Evolutionary conservation across 37 sponge, comb jelly and placozoan species (phyloP).

Genomic region (Geodia barretti): DNA sequence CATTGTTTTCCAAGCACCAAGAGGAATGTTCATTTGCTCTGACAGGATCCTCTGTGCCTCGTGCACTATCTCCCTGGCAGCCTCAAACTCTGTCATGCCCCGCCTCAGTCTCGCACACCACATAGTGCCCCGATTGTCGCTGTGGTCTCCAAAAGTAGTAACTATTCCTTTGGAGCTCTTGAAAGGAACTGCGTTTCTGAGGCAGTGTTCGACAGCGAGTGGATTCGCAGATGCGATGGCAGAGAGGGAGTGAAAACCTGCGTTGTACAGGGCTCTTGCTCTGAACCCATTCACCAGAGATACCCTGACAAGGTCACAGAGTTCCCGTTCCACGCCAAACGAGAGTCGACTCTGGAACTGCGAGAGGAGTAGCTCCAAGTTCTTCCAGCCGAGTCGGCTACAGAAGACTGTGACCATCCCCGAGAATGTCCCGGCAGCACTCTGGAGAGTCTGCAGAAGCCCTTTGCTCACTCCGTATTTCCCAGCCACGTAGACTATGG

Average conservation of each 20-base stretch:
- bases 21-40: slow-evolving; percentile 51
- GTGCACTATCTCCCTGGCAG: slow-evolving; percentile 70
- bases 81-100: slow-evolving; percentile 80
- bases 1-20: slow-evolving; percentile 43
- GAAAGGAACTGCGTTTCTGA: slow-evolving; percentile 89
- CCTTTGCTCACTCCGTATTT: slow-evolving; percentile 88
- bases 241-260: slow-evolving; percentile 85
- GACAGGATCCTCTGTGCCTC: slow-evolving; percentile 83
- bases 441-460: slow-evolving; percentile 92
- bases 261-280: slow-evolving; percentile 93
- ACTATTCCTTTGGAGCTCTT: slow-evolving; percentile 48
- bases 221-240: slow-evolving; percentile 84
- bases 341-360: slow-evolving; percentile 93
- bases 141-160: background rate
- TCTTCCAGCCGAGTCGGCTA: slow-evolving; percentile 83
- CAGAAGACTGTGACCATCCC: slow-evolving; percentile 99
- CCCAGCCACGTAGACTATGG: slow-evolving; percentile 69
- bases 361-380: slow-evolving; percentile 89
- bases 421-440: slow-evolving; percentile 91
- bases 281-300: slow-evolving; percentile 86
- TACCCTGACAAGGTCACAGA: slow-evolving; percentile 89
- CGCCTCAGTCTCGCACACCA: slow-evolving; percentile 82
- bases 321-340: slow-evolving; percentile 94
- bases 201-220: slow-evolving; percentile 56
- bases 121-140: slow-evolving; percentile 6